Evolutionary conservation across 2,888 invertebrate species (phyloP).

Genomic region (Ypsolopha sequella): DNA sequence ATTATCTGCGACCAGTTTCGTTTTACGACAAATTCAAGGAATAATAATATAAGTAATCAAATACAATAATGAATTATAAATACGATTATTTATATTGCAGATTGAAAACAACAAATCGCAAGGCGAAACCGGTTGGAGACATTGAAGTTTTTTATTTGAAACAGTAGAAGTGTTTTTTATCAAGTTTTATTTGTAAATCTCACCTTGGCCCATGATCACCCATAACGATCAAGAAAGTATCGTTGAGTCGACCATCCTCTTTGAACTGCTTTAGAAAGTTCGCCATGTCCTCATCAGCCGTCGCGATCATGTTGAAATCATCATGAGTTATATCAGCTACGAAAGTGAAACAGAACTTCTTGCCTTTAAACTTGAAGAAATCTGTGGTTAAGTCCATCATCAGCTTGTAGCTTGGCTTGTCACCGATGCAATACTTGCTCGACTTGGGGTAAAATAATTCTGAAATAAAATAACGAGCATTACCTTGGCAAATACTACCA

Average conservation of each 20-base stretch:
- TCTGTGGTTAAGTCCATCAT: conserved; percentile 76
- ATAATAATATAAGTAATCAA: too few species aligned
- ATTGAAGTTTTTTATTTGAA: too few species aligned
- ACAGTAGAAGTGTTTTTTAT: too few species aligned
- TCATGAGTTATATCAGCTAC: conserved; percentile 92
- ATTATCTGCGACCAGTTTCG: too few species aligned
- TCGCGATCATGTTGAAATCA: conserved; percentile 82
- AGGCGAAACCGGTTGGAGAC: too few species aligned
- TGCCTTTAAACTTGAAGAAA: conserved; percentile 37
- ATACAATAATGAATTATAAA: too few species aligned
- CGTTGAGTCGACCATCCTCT: conserved; percentile 74
- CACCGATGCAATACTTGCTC: conserved; percentile 75
- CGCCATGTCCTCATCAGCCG: conserved; percentile 80
- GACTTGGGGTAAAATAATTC: not conserved
- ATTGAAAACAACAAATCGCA: too few species aligned
- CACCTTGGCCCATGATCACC: conserved; percentile 93
- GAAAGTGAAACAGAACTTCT: conserved; percentile 89
- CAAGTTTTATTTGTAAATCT: not conserved
- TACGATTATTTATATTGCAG: too few species aligned
- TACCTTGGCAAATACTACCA: too few species aligned
- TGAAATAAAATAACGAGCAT: too few species aligned
- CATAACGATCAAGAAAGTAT: conserved; percentile 89
- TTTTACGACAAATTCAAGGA: too few species aligned
- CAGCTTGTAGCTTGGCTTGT: conserved; percentile 76
- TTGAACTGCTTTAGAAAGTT: conserved; percentile 75